Percentiles rank a stretch among this genome's conserved stretches.
Conservation (phyloP, 2,113 vertebrate species). For the cat (Felis catus) region F.catus_Fca126_mat1.0 CM031419.1:54107501-54108000, state of each 20-base stretch:
- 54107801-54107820: constrained; percentile 27
- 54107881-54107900: not conserved
- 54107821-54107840: not conserved
- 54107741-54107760: not conserved
- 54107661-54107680: not conserved
- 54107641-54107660: constrained; percentile 9
- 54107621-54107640: not conserved
- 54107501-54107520: not conserved
- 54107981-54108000: not conserved
- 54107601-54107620: not conserved
- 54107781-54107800: not conserved
- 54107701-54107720: not conserved
- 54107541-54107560: not conserved
- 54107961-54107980: not conserved
- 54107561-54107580: not conserved
- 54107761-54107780: not conserved
- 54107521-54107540: not conserved
- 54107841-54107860: not conserved
- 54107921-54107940: not conserved
- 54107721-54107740: not conserved
- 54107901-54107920: not conserved
- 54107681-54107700: constrained; percentile 13
- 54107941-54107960: not conserved
- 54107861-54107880: constrained; percentile 5
- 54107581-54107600: not conserved